These are phyloP conservation scores for Argyrosomus regius DNA, from an alignment of 2,797 vertebrate genomes.

Conservation along the genomic window DNA sequence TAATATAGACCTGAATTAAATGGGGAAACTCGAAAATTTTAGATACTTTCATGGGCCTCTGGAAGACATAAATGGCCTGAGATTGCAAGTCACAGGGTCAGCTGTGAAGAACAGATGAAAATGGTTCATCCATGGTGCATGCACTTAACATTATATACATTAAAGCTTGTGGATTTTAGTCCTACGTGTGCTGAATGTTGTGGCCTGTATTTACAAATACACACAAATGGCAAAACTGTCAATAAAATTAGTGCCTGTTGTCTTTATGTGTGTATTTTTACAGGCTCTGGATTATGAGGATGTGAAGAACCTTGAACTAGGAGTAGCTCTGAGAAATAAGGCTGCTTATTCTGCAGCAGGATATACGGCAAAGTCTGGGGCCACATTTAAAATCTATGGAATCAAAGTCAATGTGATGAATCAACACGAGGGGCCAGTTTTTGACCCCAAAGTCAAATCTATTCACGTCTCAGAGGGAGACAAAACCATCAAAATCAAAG, in stretches of 20 bases:
- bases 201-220: no score
- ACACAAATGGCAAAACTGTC: no score
- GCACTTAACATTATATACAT: background rate
- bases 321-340: constrained; percentile 86
- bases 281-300: constrained; percentile 91
- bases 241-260: background rate
- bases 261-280: constrained; percentile 11
- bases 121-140: background rate
- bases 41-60: no score
- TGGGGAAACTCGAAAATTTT: no score
- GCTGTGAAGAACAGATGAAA: no score
- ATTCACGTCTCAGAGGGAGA: constrained; percentile 81
- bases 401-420: constrained; percentile 88
- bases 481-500: constrained; percentile 33
- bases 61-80: no score
- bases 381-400: constrained; percentile 68
- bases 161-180: background rate
- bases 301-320: constrained; percentile 82
- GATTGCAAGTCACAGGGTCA: no score
- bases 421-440: constrained; percentile 85
- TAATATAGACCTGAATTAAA: no score
- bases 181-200: background rate
- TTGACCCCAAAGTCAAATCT: constrained; percentile 82
- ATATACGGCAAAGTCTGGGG: background rate
- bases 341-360: constrained; percentile 59